Base-by-base conservation (phyloP, 2,888 invertebrate genomes). In the Argyra leucocephala region DNA sequence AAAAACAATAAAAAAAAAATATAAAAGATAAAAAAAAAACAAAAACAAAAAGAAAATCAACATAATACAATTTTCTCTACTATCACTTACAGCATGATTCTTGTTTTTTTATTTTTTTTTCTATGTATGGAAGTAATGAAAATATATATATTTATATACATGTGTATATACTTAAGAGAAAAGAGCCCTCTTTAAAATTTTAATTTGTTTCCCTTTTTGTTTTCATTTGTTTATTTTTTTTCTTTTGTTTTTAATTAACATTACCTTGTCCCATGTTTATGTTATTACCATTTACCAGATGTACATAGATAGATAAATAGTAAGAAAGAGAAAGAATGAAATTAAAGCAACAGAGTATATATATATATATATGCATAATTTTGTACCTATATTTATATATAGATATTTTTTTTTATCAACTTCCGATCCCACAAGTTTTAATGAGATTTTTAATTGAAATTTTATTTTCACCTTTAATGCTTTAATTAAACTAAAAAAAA, bases 241-340 rank as follows among this genome's bases (percentile, higher is more conserved):
- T 31, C 10, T 31, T 48, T 48, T 48, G 48, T 48, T 48, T 48
- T 48, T 48, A 48, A 48, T 48, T 48, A 48, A 48, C 48, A 48
- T 48, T 48, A 48, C 48, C 48, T 48, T 48, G 48, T 48, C 48
- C 48, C 48, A 48, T 48, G 48, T 48, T 48, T 48, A 48, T 48
- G 48, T 48, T 48, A 48, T 48, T 48, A 48, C 48, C 48, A 48
- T 18, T 48, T 48, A 48, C 48, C 48, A 48, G 48, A 48, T 48
- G 48, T 48, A 48, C 48, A 48, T 18, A 48, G 48, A 48, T 48
- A 48, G 48, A 48, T 48, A 7, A n/a, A 31, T 31, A n/a, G 48
- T 18, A 48, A 48, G 48, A 48, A 48, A 48, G 48, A 48, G n/a
- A n/a, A 48, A 48, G 48, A 48, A 48, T 31, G 10, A 18, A 18